A percentile compares a stretch with the other conserved stretches of the same genome.
phyloP scores from a whole-genome alignment of 2,888 invertebrate genomes.

The Germaria angustata region DNA sequence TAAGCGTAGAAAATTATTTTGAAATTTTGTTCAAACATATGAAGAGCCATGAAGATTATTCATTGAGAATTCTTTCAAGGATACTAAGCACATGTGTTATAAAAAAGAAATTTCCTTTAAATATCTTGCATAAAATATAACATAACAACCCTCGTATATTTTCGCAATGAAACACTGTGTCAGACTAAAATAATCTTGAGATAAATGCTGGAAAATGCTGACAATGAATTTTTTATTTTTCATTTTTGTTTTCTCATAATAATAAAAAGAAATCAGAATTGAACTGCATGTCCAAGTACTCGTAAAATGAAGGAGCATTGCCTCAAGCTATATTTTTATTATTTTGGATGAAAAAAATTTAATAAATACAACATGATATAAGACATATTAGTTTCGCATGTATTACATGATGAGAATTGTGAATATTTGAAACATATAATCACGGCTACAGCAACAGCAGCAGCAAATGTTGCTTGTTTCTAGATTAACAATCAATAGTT shows the following conservation, averaged over 20 bases:
- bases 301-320: slow-evolving; percentile 27
- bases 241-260: background rate
- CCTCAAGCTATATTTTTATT: background rate
- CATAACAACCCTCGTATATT: no score
- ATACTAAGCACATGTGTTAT: no score
- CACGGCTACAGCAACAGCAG: slow-evolving; percentile 13
- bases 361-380: slow-evolving; percentile 26
- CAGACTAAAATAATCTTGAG: no score
- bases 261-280: background rate
- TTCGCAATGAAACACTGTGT: no score
- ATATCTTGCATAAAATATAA: no score
- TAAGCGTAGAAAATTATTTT: no score
- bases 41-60: no score
- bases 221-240: slow-evolving; percentile 9
- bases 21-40: no score
- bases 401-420: slow-evolving; percentile 47
- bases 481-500: slow-evolving; percentile 55
- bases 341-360: slow-evolving; percentile 20
- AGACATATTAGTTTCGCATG: slow-evolving; percentile 61
- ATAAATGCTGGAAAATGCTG: slow-evolving; percentile 4
- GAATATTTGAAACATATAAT: slow-evolving; percentile 36
- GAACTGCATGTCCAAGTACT: slow-evolving; percentile 9
- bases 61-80: no score
- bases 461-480: slow-evolving; percentile 9
- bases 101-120: no score